A percentile compares a stretch with the other conserved stretches of the same genome.
phyloP scores from a whole-genome alignment of 2,888 invertebrate species.

The Agonopterix alstromeriana region DNA sequence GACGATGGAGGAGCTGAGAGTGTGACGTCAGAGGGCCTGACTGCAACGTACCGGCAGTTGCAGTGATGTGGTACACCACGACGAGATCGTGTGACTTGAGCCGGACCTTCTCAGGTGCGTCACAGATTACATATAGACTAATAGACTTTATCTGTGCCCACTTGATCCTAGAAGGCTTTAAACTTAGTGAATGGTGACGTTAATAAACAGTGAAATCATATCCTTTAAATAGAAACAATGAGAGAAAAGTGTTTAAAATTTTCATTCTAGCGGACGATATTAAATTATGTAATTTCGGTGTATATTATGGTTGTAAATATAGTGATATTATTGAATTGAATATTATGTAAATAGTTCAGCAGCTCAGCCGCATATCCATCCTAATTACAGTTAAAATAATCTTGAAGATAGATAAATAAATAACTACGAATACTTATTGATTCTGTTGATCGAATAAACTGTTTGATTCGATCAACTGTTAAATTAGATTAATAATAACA shows the following conservation, averaged over 20 bases:
- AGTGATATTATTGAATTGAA: constrained; percentile 14
- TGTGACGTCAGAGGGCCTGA: constrained; percentile 84
- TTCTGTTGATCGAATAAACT: constrained; percentile 16
- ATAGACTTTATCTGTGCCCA: constrained; percentile 7
- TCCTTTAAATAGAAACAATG: constrained; percentile 14
- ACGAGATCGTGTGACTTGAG: constrained; percentile 73
- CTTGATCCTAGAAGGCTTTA: constrained; percentile 15
- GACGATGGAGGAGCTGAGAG: constrained; percentile 88
- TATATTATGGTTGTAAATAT: constrained; percentile 52
- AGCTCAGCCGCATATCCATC: constrained; percentile 70
- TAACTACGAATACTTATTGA: constrained; percentile 18
- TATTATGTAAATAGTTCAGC: constrained; percentile 39
- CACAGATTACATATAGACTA: constrained; percentile 56
- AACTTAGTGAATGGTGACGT: constrained; percentile 1
- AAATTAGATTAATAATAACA: not conserved
- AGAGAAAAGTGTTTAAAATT: constrained; percentile 11
- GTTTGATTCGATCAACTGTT: not conserved
- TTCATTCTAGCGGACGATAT: constrained; percentile 24
- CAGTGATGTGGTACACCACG: constrained; percentile 68
- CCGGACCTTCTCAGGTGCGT: constrained; percentile 72
- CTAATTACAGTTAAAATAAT: constrained; percentile 45
- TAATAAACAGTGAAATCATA: constrained; percentile 16
- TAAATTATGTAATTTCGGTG: constrained; percentile 22
- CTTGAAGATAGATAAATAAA: constrained; percentile 29
- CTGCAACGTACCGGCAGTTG: constrained; percentile 74